Evolutionary conservation across 2,888 invertebrate genomes (phyloP).

Genomic region (Archips xylosteana): DNA sequence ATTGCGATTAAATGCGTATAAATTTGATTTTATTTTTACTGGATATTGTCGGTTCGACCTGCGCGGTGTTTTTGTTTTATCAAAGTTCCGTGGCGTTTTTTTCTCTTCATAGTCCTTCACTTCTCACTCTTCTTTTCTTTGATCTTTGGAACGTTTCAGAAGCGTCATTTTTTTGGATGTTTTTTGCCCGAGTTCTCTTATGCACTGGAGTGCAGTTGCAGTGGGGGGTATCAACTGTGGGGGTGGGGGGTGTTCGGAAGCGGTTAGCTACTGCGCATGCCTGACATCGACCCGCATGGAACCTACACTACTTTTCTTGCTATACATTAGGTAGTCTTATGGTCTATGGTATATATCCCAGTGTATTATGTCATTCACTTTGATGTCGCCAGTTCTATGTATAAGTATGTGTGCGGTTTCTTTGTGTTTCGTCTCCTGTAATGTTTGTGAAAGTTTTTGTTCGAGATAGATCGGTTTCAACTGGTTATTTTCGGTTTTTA

Average conservation of each 20-base stretch:
- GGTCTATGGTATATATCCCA: slow-evolving; percentile 54
- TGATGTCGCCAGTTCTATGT: slow-evolving; percentile 65
- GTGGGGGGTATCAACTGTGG: slow-evolving; percentile 60
- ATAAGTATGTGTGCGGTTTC: slow-evolving; percentile 45
- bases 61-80: slow-evolving; percentile 52
- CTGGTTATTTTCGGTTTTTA: background rate
- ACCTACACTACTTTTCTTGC: slow-evolving; percentile 61
- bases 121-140: slow-evolving; percentile 37
- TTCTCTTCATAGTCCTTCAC: slow-evolving; percentile 78
- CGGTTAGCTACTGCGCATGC: slow-evolving; percentile 72
- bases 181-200: slow-evolving; percentile 66
- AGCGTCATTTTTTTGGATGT: slow-evolving; percentile 51
- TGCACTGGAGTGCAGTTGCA: slow-evolving; percentile 85
- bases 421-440: slow-evolving; percentile 44
- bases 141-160: slow-evolving; percentile 35
- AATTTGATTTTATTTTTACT: slow-evolving; percentile 55
- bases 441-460: slow-evolving; percentile 12
- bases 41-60: slow-evolving; percentile 33
- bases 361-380: slow-evolving; percentile 82
- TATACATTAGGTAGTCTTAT: slow-evolving; percentile 50
- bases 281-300: slow-evolving; percentile 77
- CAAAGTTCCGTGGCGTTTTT: slow-evolving; percentile 70
- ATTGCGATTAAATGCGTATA: slow-evolving; percentile 45
- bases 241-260: slow-evolving; percentile 62
- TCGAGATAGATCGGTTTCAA: slow-evolving; percentile 2